phyloP scores from a whole-genome alignment of 2,888 invertebrate species.

The Acanthosepion esculentum region DNA sequence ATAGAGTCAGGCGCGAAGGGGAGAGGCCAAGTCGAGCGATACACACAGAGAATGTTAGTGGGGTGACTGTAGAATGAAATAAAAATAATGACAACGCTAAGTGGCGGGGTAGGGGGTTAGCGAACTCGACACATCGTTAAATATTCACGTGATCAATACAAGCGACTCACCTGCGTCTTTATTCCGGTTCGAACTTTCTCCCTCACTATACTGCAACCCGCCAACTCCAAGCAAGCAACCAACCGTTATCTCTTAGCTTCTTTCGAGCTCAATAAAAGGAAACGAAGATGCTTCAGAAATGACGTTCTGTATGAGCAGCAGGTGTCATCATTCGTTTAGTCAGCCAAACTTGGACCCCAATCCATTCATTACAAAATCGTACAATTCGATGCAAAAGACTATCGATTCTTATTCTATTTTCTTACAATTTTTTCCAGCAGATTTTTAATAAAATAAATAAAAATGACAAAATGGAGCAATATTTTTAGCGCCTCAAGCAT shows the following conservation, averaged over 20 bases:
- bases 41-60: background rate
- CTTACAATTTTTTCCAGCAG: background rate
- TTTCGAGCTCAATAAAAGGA: background rate
- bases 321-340: background rate
- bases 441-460: no score
- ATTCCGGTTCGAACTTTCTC: background rate
- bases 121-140: background rate
- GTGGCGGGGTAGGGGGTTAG: background rate
- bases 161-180: background rate
- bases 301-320: background rate
- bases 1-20: background rate
- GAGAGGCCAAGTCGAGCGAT: background rate
- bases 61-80: background rate
- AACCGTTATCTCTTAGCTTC: background rate
- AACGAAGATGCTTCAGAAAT: background rate
- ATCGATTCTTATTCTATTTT: background rate
- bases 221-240: background rate
- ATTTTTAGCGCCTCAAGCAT: no score
- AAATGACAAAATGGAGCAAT: no score
- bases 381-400: background rate
- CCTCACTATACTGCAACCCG: background rate
- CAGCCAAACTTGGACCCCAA: background rate
- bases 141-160: background rate
- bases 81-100: background rate
- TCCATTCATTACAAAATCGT: background rate